phyloP scores from a whole-genome alignment of 2,113 vertebrate genomes.

The Ancistrus triradiatus region DNA sequence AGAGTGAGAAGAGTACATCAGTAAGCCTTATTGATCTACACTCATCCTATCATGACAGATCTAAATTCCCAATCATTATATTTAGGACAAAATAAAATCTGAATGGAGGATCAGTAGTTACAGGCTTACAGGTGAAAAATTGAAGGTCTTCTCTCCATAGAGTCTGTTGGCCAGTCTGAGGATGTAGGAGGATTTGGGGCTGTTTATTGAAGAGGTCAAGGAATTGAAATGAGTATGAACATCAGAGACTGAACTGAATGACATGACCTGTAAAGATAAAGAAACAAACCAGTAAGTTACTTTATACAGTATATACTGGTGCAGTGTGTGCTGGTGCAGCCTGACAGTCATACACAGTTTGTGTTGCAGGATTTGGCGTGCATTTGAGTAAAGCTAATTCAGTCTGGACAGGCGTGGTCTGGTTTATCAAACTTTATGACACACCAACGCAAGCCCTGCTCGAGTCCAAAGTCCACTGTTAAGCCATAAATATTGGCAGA shows the following conservation, averaged over 20 bases:
- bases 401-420: not conserved
- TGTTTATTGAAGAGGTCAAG: slow-evolving; percentile 76
- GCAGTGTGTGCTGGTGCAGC: too few relatives aligned
- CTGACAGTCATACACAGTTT: too few relatives aligned
- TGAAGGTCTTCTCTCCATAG: slow-evolving; percentile 80
- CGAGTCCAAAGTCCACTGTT: not conserved
- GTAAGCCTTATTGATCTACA: too few relatives aligned
- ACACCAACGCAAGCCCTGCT: not conserved
- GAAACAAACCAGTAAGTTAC: too few relatives aligned
- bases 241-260: slow-evolving; percentile 63
- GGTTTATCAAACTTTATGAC: not conserved
- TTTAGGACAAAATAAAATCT: not conserved
- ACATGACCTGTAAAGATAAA: slow-evolving; percentile 65
- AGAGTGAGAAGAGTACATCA: too few relatives aligned
- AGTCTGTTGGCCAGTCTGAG: slow-evolving; percentile 82
- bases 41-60: too few relatives aligned
- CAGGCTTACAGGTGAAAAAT: slow-evolving; percentile 74
- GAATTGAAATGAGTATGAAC: slow-evolving; percentile 74
- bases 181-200: slow-evolving; percentile 65
- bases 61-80: too few relatives aligned
- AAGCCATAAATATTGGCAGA: too few relatives aligned
- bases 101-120: not conserved
- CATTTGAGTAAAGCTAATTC: too few relatives aligned
- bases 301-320: too few relatives aligned
- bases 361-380: too few relatives aligned